Base-by-base conservation (phyloP, 2,888 invertebrate genomes). In the Andrena flavipes region DNA sequence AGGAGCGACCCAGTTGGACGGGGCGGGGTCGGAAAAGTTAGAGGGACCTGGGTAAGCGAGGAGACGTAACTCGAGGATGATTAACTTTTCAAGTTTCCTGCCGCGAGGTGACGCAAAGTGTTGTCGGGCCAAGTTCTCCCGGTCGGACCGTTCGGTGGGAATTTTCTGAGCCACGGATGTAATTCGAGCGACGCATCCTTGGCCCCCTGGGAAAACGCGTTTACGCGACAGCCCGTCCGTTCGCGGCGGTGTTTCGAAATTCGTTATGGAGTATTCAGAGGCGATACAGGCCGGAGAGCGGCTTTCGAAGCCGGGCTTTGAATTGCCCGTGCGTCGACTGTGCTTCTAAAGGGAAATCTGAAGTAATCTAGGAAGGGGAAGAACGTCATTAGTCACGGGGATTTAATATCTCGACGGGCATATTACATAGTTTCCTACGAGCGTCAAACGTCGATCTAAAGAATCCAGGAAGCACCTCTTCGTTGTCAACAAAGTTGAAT, bases 21-120 rank as follows among this genome's bases (percentile, higher is more conserved):
- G 23, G 23, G n/a, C 7, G 42, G 2, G n/a, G 20, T 30, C 33
- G 48, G 70, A 76, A 76, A 80, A 80, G 42, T 82, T 82, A 62
- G 16, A 73, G 69, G 80, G 76, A 76, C 56, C 76, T 65, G 6
- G 35, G 63, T 51, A 60, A 81, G 62, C 51, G 67, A 60, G 30
- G 72, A 54, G 71, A 42, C 62, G 72, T 76, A 75, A 76, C 72
- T 73, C 72, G 68, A 49, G 67, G 69, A 72, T 72, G 76, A 80
- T 76, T 76, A 82, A 80, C 72, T 80, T 76, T 68, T 59, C 72
- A 54, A 78, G 78, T 78, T 81, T 64, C 81, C 23, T n/a, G 8
- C 59, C 29, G 8, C 59, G 63, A 49, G 77, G 49, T 77, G 77
- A 72, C 56, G 68, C 48, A 67, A 67, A 71, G 67, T 48, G 62